These are phyloP conservation scores for Pygmarrhopalites habei DNA, from an alignment of 1,140 invertebrate genomes.

Conservation along the genomic window DNA sequence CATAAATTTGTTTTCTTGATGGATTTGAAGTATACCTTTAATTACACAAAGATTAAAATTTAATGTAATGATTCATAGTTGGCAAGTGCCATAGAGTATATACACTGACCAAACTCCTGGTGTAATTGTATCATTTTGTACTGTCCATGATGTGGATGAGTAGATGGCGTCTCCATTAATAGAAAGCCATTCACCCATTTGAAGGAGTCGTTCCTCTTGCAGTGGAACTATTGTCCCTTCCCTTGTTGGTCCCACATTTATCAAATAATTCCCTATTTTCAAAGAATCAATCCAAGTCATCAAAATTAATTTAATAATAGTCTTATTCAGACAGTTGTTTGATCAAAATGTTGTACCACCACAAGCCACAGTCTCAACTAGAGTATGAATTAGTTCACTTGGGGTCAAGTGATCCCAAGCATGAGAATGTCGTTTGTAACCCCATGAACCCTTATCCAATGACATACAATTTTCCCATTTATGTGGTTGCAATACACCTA, in stretches of 20 bases:
- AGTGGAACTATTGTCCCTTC: conserved; percentile 53
- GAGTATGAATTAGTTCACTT: conserved; percentile 60
- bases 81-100: no score
- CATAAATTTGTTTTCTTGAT: background rate
- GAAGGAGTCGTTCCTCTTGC: conserved; percentile 52
- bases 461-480: conserved; percentile 91
- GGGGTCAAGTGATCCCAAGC: conserved; percentile 64
- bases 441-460: conserved; percentile 84
- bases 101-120: conserved; percentile 41
- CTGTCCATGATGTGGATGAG: conserved; percentile 44
- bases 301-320: background rate
- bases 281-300: no score
- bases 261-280: conserved; percentile 12
- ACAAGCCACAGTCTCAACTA: conserved; percentile 75
- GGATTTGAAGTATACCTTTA: conserved; percentile 13
- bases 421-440: conserved; percentile 66
- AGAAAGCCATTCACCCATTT: conserved; percentile 51
- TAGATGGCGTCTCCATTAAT: conserved; percentile 56
- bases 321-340: background rate
- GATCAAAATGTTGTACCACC: conserved; percentile 47
- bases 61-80: no score
- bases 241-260: conserved; percentile 53
- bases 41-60: background rate
- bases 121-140: conserved; percentile 51
- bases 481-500: conserved; percentile 51